Base-by-base conservation (phyloP, 2,113 vertebrate species). In the Xiphorhynchus elegans region DNA sequence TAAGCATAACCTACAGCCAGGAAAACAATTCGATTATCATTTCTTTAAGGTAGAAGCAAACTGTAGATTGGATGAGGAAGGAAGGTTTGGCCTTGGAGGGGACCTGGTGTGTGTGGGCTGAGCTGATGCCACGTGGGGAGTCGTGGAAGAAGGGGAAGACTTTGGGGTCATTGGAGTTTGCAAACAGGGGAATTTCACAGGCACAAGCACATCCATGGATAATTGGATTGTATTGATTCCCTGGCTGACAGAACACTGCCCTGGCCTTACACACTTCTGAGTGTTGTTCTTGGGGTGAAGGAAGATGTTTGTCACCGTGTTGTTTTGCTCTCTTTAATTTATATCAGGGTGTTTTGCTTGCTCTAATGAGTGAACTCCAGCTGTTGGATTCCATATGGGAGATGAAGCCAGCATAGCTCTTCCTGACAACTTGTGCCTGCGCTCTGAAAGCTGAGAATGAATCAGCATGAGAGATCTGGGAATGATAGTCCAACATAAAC, bases 331-430 rank as follows among this genome's bases (percentile, higher is more conserved):
- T 56, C 21, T 63, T 63, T 86, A 72, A 86, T 93, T 95, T 77
- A 33, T 72, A 80, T 79, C 72, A 55, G 77, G 78, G 37, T 77
- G 93, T 96, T 59, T 95, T 66, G 42, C 96, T 93, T 66, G 92
- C 40, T 96, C 68, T 91, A 97, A 93, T 97, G 90, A 94, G 93
- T 56, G 85, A 92, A 90, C 95, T 96, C 77, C 93, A 97, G 96
- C 97, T 97, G 91, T 79, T 95, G 96, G 94, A 93, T 97, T 97
- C 97, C 96, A 96, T 96, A 95, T 95, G 97, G 97, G 97, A 96
- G 93, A 90, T 39, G 76, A 66, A 91, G 82, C 85, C 67, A 35
- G 59, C 49, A 50, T 69, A 63, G 74, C 90, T 93, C 93, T 87
- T 88, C 73, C 89, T 93, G 90, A 90, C 89, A 94, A 89, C 55